Conservation (phyloP, 2,113 vertebrate species). For the Chaetorhynchus papuensis region DNA sequence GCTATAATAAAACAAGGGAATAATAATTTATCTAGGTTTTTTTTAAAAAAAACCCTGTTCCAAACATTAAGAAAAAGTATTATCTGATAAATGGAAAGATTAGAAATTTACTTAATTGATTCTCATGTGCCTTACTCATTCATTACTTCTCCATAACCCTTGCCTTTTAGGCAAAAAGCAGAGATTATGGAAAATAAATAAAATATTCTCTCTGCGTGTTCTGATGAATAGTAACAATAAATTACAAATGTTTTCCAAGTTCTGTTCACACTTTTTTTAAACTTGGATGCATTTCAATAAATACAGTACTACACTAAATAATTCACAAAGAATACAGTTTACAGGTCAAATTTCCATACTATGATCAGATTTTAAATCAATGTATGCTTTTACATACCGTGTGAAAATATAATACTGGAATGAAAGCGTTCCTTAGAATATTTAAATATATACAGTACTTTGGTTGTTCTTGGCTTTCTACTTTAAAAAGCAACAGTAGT, state of each 20-base stretch:
- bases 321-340: constrained; percentile 28
- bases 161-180: background rate
- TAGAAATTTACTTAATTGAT: background rate
- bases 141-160: background rate
- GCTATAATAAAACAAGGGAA: background rate
- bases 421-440: background rate
- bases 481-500: background rate
- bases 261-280: background rate
- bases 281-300: background rate
- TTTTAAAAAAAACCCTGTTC: background rate
- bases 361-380: background rate
- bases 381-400: background rate
- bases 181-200: background rate
- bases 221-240: background rate
- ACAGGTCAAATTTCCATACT: background rate
- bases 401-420: background rate
- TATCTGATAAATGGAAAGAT: background rate
- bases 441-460: background rate
- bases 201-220: background rate
- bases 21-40: background rate
- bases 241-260: background rate
- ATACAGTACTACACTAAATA: background rate
- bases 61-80: background rate
- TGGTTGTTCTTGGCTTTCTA: background rate
- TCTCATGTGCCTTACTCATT: background rate